Percentiles rank a stretch among this genome's conserved stretches.
phyloP scores from a whole-genome alignment of 2,113 vertebrate species.

The human (Homo sapiens) region GRCh38 chr3:43185001-43185500 shows the following conservation, averaged over 20 bases:
- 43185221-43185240: background rate
- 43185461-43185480: background rate
- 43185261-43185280: background rate
- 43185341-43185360: background rate
- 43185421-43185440: background rate
- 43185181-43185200: background rate
- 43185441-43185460: background rate
- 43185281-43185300: background rate
- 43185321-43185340: background rate
- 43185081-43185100: background rate
- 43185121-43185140: background rate
- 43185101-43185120: background rate
- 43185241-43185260: background rate
- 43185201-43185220: background rate
- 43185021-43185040: background rate
- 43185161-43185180: background rate
- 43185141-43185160: background rate
- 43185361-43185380: background rate
- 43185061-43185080: background rate
- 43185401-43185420: background rate
- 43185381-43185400: background rate
- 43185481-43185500: background rate
- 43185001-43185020: background rate
- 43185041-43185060: background rate
- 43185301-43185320: background rate